Base-by-base conservation (phyloP, 2,113 vertebrate species). In the Oncorhynchus tshawytscha region DNA sequence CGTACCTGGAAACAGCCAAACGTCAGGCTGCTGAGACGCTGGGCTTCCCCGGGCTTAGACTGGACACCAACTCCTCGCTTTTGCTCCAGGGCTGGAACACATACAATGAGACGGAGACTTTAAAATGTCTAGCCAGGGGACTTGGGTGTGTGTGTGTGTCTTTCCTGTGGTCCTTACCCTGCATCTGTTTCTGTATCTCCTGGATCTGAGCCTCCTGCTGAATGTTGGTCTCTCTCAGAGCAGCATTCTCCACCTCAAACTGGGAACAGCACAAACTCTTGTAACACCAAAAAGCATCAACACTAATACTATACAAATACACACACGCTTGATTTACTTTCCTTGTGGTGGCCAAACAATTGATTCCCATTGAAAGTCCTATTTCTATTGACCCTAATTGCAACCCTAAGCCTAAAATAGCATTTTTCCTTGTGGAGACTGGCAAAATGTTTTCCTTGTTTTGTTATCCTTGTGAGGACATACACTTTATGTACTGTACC, bases 211-310 rank as follows among this genome's bases (percentile, higher is more conserved):
- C 93, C 8, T 91, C 94, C 90, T 97, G 97, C 49, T 92, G 94
- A 91, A 96, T 94, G 88, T 96, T 97, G 84, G 94, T 94, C 85
- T 96, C 89, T 86, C 94, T 95, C 78, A 99, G 92, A 24, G 93
- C 94, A 77, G 95, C 92, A 77, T 99, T 99, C 90, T 99, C 96
- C 64, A 94, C 82, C 90, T 99, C 97, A 90, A 99, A 94, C 98
- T 99, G 70, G 75, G 76, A 62, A 45, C 70, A 73, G 2, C 22
- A 79, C 34, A 68, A 69, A 22, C 16, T 16, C 13, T 54, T 54
- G 15, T 54, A 15, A 54, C 16, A 18, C 51, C 49, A 51, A 15
- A 4, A 18, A 5, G 16, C 51, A 18, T 54, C 12, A 54, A 54
- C 16, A 18, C 51, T 18, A 18, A 45, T 60, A 39, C 12, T 66